These are phyloP conservation scores for Corvus cornix DNA, from an alignment of 2,113 vertebrate genomes.

Conservation along the genomic window DNA sequence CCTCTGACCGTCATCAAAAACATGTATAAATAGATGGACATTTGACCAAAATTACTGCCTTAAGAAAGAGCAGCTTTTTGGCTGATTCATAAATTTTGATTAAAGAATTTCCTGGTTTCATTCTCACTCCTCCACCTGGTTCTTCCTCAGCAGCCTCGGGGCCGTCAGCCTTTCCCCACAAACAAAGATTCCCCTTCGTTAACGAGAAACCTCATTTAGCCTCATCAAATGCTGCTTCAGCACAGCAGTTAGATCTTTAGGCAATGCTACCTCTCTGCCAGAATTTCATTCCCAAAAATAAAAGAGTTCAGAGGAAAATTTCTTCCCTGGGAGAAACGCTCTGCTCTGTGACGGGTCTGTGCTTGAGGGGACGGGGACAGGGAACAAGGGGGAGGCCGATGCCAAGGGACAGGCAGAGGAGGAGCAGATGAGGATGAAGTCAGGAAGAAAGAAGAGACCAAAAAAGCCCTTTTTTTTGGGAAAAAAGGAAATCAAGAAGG, in stretches of 20 bases:
- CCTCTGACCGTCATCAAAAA: neutral
- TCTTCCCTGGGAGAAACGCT: neutral
- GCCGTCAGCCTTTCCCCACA: neutral
- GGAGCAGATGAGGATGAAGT: neutral
- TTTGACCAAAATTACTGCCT: neutral
- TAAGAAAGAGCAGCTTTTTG: neutral
- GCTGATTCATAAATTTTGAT: neutral
- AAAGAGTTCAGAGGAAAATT: neutral
- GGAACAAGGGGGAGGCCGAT: neutral
- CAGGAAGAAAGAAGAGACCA: neutral
- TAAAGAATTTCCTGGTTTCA: neutral
- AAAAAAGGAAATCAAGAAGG: neutral
- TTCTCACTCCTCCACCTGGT: neutral
- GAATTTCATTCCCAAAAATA: neutral
- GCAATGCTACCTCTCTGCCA: neutral
- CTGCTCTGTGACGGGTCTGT: neutral
- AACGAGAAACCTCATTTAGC: neutral
- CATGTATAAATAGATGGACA: neutral
- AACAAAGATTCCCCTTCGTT: neutral
- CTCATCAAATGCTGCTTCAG: neutral
- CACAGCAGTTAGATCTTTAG: neutral
- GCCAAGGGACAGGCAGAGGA: neutral
- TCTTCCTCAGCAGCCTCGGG: neutral
- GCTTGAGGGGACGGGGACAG: neutral
- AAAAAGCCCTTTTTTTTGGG: neutral